Evolutionary conservation across 2,888 invertebrate species (phyloP).

Genomic region (Perizoma affinitatum): DNA sequence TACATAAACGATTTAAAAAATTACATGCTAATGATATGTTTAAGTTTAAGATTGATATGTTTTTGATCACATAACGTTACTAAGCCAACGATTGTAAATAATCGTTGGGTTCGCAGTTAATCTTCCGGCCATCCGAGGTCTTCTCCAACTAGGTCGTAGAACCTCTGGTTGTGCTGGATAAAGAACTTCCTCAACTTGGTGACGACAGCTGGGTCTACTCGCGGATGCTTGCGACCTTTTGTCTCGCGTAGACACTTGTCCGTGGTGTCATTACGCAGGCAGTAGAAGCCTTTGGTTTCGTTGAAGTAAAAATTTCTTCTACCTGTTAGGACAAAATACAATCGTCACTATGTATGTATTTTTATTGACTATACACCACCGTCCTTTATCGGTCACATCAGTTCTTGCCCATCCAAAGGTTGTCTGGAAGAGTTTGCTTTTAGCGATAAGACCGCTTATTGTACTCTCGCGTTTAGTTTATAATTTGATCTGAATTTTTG

Average conservation of each 20-base stretch:
- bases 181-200: slow-evolving; percentile 93
- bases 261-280: slow-evolving; percentile 92
- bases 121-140: slow-evolving; percentile 97
- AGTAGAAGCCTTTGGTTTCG: slow-evolving; percentile 98
- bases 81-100: slow-evolving; percentile 25
- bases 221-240: slow-evolving; percentile 92
- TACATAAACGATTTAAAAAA: slow-evolving; percentile 79
- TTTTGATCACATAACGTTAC: slow-evolving; percentile 69
- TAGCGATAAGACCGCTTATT: too few species aligned
- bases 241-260: slow-evolving; percentile 93
- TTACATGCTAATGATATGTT: slow-evolving; percentile 75
- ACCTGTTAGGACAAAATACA: slow-evolving; percentile 63
- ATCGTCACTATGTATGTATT: too few species aligned
- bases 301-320: slow-evolving; percentile 98
- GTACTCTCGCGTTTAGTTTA: too few species aligned
- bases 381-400: too few species aligned
- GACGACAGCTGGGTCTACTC: slow-evolving; percentile 91
- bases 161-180: slow-evolving; percentile 95
- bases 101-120: slow-evolving; percentile 56
- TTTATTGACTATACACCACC: too few species aligned
- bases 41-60: slow-evolving; percentile 61
- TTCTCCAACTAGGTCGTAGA: slow-evolving; percentile 96
- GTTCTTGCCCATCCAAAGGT: too few species aligned
- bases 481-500: too few species aligned
- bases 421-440: too few species aligned